These are phyloP conservation scores for Myrmecophaga tridactyla DNA, from an alignment of 2,113 vertebrate genomes.

Conservation along the genomic window DNA sequence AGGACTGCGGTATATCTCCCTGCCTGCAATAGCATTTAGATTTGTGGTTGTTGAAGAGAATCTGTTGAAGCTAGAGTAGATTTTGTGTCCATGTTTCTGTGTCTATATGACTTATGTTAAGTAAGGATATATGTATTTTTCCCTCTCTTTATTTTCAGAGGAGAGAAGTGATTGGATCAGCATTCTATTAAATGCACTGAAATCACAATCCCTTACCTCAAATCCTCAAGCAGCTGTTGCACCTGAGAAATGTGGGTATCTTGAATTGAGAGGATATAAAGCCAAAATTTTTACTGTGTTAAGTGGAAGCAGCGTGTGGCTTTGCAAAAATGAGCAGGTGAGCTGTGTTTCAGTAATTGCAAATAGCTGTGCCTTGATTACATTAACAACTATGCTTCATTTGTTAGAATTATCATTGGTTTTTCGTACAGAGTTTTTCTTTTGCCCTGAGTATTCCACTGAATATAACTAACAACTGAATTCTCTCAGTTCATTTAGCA, in stretches of 20 bases:
- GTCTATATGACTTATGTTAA: not conserved
- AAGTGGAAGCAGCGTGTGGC: conserved; percentile 91
- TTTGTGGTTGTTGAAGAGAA: not conserved
- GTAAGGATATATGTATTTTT: not conserved
- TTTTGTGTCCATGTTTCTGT: not conserved
- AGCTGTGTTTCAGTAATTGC: conserved; percentile 62
- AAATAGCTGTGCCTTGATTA: conserved; percentile 62
- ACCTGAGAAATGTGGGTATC: conserved; percentile 90
- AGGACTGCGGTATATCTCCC: not conserved
- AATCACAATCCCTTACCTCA: conserved; percentile 79
- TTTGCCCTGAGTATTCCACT: not conserved
- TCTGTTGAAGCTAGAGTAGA: not conserved
- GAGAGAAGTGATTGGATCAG: conserved; percentile 95
- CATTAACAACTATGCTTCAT: conserved; percentile 47
- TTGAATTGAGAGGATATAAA: conserved; percentile 96
- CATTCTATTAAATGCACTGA: conserved; percentile 86
- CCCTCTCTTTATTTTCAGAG: conserved; percentile 81
- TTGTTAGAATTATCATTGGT: conserved; percentile 56
- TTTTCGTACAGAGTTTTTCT: not conserved
- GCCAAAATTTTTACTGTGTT: conserved; percentile 93
- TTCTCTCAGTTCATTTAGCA: not conserved
- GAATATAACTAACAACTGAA: not conserved
- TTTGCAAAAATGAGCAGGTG: conserved; percentile 99
- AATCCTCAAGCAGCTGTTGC: conserved; percentile 78
- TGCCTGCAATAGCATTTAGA: not conserved